These are phyloP conservation scores for Leptopterna dolabrata DNA, from an alignment of 2,888 invertebrate genomes.

Conservation along the genomic window DNA sequence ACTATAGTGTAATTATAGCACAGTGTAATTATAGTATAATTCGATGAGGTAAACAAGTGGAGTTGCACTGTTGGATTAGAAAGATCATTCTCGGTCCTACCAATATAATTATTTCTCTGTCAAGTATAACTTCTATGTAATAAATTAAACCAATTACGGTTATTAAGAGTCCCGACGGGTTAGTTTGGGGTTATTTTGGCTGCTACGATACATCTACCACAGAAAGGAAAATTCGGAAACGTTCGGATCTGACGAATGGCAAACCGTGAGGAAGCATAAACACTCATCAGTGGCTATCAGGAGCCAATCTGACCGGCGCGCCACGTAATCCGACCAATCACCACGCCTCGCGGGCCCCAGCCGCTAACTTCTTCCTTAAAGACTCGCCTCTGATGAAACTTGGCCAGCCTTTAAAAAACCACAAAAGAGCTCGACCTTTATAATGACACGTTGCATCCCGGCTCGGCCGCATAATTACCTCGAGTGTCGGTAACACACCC, in stretches of 20 bases:
- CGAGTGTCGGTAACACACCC: not conserved
- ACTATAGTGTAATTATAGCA: too few species aligned
- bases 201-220: too few species aligned
- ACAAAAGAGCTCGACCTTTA: conserved; percentile 13
- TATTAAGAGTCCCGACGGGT: too few species aligned
- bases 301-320: not conserved
- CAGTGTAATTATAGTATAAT: too few species aligned
- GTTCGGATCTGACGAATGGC: not conserved
- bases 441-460: not conserved
- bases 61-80: too few species aligned
- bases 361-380: conserved; percentile 1
- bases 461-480: not conserved
- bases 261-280: not conserved
- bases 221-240: too few species aligned
- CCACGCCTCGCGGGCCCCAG: not conserved
- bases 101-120: too few species aligned
- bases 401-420: conserved; percentile 6
- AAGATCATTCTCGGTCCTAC: too few species aligned
- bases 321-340: conserved; percentile 24
- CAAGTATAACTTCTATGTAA: too few species aligned
- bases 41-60: too few species aligned
- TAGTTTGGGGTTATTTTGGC: too few species aligned
- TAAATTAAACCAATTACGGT: too few species aligned
- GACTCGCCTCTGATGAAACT: conserved; percentile 8
- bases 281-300: not conserved